These are phyloP conservation scores for Epicauta chinensis DNA, from an alignment of 1,140 invertebrate species.

Conservation along the genomic window DNA sequence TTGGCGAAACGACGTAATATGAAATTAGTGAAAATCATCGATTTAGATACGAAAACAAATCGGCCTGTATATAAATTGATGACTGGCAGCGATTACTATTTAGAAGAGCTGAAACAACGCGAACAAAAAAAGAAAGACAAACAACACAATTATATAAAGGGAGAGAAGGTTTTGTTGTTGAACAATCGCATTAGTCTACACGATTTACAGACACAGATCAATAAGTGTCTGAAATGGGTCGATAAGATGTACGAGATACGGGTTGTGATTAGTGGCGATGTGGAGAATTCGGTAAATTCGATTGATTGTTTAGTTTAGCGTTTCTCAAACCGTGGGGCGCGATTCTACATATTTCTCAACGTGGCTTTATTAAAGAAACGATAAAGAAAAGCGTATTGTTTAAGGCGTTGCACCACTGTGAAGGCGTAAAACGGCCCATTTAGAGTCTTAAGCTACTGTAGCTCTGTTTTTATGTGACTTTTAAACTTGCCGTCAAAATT, in stretches of 20 bases:
- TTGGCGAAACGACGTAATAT: conserved; percentile 55
- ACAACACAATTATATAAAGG: conserved; percentile 41
- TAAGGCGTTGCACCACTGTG: too few species aligned
- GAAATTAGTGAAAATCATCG: conserved; percentile 57
- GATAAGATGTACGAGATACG: conserved; percentile 55
- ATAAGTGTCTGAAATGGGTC: conserved; percentile 57
- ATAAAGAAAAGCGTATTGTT: too few species aligned
- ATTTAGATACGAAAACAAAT: conserved; percentile 54
- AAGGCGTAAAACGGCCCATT: too few species aligned
- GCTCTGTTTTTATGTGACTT: too few species aligned
- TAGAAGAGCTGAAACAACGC: conserved; percentile 40
- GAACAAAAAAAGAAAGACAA: conserved; percentile 31
- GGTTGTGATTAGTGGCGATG: conserved; percentile 50
- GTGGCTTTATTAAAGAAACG: too few species aligned
- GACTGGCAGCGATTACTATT: conserved; percentile 37
- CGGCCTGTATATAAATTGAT: conserved; percentile 56
- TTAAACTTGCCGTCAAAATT: too few species aligned
- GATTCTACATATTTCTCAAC: too few species aligned
- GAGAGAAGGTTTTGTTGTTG: conserved; percentile 54
- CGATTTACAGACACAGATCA: conserved; percentile 55
- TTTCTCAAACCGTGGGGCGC: too few species aligned
- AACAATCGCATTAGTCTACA: conserved; percentile 55
- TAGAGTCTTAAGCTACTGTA: too few species aligned
- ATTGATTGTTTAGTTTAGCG: not conserved
- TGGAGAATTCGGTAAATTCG: conserved; percentile 44